Conservation (phyloP, 2,888 invertebrate species). For the Heliconius cydno region DNA sequence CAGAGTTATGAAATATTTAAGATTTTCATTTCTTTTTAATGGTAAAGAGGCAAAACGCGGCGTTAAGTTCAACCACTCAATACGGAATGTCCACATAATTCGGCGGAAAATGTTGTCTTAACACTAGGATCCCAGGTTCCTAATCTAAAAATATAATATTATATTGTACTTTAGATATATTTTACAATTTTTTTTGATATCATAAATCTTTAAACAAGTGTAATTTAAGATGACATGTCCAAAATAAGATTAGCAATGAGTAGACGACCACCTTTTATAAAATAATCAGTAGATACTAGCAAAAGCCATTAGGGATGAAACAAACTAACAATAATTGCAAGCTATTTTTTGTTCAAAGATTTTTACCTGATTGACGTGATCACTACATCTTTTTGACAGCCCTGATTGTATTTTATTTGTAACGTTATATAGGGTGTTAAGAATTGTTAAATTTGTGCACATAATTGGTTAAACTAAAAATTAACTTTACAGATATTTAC, state of each 20-base stretch:
- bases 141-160: background rate
- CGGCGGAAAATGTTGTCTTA: background rate
- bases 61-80: background rate
- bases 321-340: conserved; percentile 75
- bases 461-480: background rate
- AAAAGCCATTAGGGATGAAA: conserved; percentile 77
- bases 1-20: too few relatives aligned
- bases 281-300: conserved; percentile 67
- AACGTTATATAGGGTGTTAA: conserved; percentile 60
- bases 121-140: background rate
- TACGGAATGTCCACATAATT: background rate
- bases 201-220: background rate
- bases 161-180: background rate
- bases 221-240: conserved; percentile 14
- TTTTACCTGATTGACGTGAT: conserved; percentile 73
- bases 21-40: too few relatives aligned
- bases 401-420: conserved; percentile 69
- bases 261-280: conserved; percentile 54
- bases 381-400: conserved; percentile 80
- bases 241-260: conserved; percentile 32
- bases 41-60: background rate
- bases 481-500: background rate
- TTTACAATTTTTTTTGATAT: background rate
- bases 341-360: conserved; percentile 69
- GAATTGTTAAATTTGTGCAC: background rate